Percentiles rank a stretch among this genome's conserved stretches.
Conservation (phyloP, 2,888 invertebrate species). For the Dynastes tityus region DNA sequence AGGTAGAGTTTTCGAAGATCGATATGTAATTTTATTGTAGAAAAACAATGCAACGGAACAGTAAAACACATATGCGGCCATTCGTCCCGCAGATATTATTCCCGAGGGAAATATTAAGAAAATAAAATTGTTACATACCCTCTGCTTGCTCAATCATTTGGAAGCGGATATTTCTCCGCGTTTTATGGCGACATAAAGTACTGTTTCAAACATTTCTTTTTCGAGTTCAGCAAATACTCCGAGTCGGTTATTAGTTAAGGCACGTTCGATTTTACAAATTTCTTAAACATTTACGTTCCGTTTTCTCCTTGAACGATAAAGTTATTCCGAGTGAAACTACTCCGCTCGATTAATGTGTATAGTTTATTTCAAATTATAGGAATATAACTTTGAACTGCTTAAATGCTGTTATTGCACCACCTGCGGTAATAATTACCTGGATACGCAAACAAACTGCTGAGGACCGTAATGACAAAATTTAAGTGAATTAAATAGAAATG, state of each 20-base stretch:
- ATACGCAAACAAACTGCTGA: too few species aligned
- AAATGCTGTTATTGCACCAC: too few species aligned
- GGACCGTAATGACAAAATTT: too few species aligned
- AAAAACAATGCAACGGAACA: slow-evolving; percentile 42
- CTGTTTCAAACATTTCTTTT: slow-evolving; percentile 45
- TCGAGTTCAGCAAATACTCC: slow-evolving; percentile 32
- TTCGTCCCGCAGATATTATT: slow-evolving; percentile 41
- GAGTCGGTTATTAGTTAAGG: slow-evolving; percentile 34
- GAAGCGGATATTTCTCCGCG: slow-evolving; percentile 36
- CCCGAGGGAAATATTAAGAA: slow-evolving; percentile 45
- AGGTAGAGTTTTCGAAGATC: slow-evolving; percentile 17
- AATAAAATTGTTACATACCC: slow-evolving; percentile 46
- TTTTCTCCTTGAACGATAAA: slow-evolving; percentile 35
- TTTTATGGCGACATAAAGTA: slow-evolving; percentile 46
- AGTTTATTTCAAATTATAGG: too few species aligned
- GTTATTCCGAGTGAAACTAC: slow-evolving; percentile 14
- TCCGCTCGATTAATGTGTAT: slow-evolving; percentile 22
- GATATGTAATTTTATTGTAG: slow-evolving; percentile 35
- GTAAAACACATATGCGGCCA: slow-evolving; percentile 44
- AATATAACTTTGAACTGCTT: too few species aligned
- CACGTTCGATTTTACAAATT: slow-evolving; percentile 43
- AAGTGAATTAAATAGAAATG: too few species aligned
- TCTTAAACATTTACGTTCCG: slow-evolving; percentile 41
- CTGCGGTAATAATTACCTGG: too few species aligned
- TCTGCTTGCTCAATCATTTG: slow-evolving; percentile 38